These are phyloP conservation scores for Deroptyus accipitrinus DNA, from an alignment of 2,113 vertebrate species.

Conservation along the genomic window DNA sequence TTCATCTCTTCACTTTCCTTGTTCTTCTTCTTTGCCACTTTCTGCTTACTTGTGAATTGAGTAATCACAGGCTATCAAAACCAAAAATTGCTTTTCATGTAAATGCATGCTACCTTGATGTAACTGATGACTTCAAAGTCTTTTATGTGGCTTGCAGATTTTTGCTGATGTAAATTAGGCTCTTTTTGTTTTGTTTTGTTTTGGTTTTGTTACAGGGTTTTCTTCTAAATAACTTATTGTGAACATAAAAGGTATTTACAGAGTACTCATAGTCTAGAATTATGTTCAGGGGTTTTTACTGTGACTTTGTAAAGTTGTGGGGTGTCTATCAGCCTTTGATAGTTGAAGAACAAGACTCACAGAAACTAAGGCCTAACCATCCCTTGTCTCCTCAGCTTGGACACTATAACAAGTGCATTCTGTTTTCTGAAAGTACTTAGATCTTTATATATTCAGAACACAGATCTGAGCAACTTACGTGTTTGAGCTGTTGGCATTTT, in stretches of 20 bases:
- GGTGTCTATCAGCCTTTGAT: not conserved
- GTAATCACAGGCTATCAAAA: not conserved
- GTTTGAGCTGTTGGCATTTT: not conserved
- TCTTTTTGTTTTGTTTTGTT: not conserved
- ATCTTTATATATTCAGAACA: not conserved
- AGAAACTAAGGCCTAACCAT: not conserved
- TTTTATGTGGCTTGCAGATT: not conserved
- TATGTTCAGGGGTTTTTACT: not conserved
- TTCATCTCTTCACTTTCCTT: not conserved
- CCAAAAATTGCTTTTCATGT: not conserved
- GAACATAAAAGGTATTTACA: not conserved
- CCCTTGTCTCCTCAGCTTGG: not conserved
- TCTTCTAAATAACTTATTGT: not conserved
- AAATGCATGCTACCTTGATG: not conserved
- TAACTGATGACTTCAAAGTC: not conserved
- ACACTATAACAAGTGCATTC: not conserved
- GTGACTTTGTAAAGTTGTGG: not conserved
- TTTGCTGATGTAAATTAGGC: not conserved
- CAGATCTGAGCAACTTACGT: not conserved
- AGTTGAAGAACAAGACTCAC: not conserved
- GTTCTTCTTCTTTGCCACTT: not conserved
- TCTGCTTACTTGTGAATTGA: not conserved
- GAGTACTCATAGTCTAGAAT: not conserved
- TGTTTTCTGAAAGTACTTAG: not conserved
- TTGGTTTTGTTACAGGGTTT: not conserved